Percentiles rank a stretch among this genome's conserved stretches.
Evolutionary conservation across 2,797 vertebrate species (phyloP).

Genomic region (Nothura maculosa): DNA sequence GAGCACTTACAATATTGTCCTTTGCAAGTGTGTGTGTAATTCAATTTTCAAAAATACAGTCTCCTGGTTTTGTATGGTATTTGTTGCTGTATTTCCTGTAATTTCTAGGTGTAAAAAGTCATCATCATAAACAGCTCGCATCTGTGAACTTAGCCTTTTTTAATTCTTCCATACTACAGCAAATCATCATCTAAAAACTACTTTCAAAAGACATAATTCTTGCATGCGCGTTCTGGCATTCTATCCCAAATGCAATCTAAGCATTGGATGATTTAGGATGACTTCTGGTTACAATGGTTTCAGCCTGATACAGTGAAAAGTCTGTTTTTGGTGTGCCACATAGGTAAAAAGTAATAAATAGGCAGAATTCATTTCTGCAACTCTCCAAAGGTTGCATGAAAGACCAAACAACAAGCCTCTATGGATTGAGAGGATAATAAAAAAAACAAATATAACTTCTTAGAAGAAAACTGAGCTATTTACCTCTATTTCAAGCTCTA

Average conservation of each 20-base stretch:
- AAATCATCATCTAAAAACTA: background rate
- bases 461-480: constrained; percentile 5
- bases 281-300: background rate
- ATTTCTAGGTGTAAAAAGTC: background rate
- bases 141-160: background rate
- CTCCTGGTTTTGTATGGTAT: background rate
- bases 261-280: background rate
- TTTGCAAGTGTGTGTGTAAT: background rate
- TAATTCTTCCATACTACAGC: background rate
- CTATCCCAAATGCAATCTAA: background rate
- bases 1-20: background rate
- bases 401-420: background rate
- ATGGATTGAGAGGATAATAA: background rate
- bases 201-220: background rate
- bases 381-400: background rate
- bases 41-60: background rate
- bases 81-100: background rate
- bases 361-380: background rate
- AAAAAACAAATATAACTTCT: constrained; percentile 29
- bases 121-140: background rate
- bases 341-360: constrained; percentile 1
- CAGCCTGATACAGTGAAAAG: background rate
- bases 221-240: background rate
- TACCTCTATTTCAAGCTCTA: background rate
- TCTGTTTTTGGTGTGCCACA: background rate